Base-by-base conservation (phyloP, 30 jellyfish, hydroid and myxozoan species). In the Calvadosia cruxmelitensis region DNA sequence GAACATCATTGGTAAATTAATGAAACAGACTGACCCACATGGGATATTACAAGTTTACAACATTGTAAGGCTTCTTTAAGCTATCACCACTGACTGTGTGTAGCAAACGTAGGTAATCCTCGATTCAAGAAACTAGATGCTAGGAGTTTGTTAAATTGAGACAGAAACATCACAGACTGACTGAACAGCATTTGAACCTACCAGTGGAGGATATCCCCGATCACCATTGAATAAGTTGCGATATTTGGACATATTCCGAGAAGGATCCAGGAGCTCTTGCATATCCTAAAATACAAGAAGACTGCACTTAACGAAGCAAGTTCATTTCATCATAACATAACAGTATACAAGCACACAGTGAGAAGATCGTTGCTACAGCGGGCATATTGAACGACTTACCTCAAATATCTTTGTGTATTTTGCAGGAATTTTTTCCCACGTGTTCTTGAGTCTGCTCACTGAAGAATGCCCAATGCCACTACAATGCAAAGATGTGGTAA, bases 391-490 rank as follows among this genome's bases (percentile, higher is more conserved):
- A n/a, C 53, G 15, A 72, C 49, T 29, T 71, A 89, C 98, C 95
- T 89, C 93, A 52, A 80, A 81, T 27, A 81, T 70, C 72, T 89
- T 81, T 10, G 33, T 81, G 70, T 89, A 75, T 67, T 89, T 89
- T 32, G 89, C 93, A 24, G 98, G 98, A 27, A 89, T 75, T 68
- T 82, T 81, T 49, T 89, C 98, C 98, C 98, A 89, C 0, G 98
- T 89, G 29, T 70, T 67, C 51, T 89, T 89, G 29, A 89, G 68
- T 29, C 98, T 68, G 25, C 82, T 34, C 1, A 89, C 95, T 27
- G 98, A 49, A 5, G 98, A 70, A 63, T 89, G 93, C 20, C 71
- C 98, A 1, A 89, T 81, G 1, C 98, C 98, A 75, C 98, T 89
- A 62, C 27, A 78, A 76, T 0, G 2, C n/a, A n/a, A n/a, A n/a